A percentile compares a stretch with the other conserved stretches of the same genome.
phyloP scores from a whole-genome alignment of 2,113 vertebrate species.

The Danionella cerebrum region DNA sequence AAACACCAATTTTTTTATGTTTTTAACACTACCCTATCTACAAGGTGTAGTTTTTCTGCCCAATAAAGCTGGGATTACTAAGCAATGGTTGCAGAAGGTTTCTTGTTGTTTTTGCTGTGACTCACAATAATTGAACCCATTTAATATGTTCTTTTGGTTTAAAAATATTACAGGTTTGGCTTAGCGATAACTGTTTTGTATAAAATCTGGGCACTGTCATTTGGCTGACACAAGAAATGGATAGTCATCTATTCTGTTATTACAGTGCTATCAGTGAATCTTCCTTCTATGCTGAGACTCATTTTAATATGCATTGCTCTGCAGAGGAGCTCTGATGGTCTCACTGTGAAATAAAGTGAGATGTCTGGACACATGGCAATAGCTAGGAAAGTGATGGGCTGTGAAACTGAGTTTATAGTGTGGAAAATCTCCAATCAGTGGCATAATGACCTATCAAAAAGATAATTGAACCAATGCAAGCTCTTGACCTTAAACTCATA shows the following conservation, averaged over 20 bases:
- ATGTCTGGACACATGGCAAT: background rate
- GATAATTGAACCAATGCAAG: constrained; percentile 1
- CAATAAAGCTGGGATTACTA: too few species aligned
- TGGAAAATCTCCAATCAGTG: background rate
- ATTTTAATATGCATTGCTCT: constrained; percentile 4
- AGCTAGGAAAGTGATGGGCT: background rate
- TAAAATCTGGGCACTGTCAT: constrained; percentile 10
- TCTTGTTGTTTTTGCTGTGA: background rate
- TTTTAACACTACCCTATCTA: too few species aligned
- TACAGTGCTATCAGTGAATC: background rate
- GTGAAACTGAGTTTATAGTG: background rate
- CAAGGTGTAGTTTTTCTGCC: too few species aligned
- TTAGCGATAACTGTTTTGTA: constrained; percentile 12
- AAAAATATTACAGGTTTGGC: constrained; percentile 2
- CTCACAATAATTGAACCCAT: constrained; percentile 13
- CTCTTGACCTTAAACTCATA: constrained; percentile 9
- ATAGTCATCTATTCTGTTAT: constrained; percentile 7
- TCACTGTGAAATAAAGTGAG: constrained; percentile 12
- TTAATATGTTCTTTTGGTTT: background rate
- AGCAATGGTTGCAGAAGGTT: background rate
- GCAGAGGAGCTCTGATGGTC: background rate
- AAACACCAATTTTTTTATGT: too few species aligned
- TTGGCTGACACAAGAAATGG: background rate
- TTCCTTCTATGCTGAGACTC: background rate
- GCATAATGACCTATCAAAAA: constrained; percentile 1